Evolutionary conservation across 23 tunicate species (phyloP), one percentile per base, ranked within the genome.

Genomic region (Styela clava): DNA sequence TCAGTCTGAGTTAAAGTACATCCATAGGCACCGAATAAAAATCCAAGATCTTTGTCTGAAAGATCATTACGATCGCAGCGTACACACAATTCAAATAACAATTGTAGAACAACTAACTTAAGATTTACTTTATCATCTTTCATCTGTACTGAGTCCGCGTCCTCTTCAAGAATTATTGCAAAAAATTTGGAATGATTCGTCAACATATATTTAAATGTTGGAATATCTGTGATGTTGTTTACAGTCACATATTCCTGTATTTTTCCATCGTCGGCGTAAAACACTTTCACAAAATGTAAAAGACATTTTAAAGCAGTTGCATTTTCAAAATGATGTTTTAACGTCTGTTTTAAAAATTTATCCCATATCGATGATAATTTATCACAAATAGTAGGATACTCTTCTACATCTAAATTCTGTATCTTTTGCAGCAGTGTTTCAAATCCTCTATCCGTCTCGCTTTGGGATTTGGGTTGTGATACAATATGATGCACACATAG

Each of bases 141-240:
- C 12, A 5, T 7, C 7, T 7, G 12, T 5, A 44, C 12, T 12
- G 12, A 44, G 56, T 44, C 81, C 0, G 78, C 26, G 16, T 22
- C 19, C n/a, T 32, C 52, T 21, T 76, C 0, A 16, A 76, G 16
- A 44, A 76, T 7, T 36, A 1, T 9, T 19, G 67, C 27, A 24
- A 76, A 27, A 44, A 76, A 76, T 44, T 76, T 76, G 0, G 81
- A 76, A 24, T 76, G 81, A 52, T 44, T 52, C 7, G 52, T 44
- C 25, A 76, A 26, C 64, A 76, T 25, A 24, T 36, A 36, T 52
- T 76, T 36, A 16, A 76, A 16, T 25, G 81, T 51, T 21, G n/a
- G n/a, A 18, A 34, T 21, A 74, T 74, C 79, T 21, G 37, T 76
- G 0, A 32, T 27, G 16, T 27, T 29, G 16, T 18, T 67, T 22